These are phyloP conservation scores for Corydoras maculifer DNA, from an alignment of 2,113 vertebrate genomes.

Conservation along the genomic window DNA sequence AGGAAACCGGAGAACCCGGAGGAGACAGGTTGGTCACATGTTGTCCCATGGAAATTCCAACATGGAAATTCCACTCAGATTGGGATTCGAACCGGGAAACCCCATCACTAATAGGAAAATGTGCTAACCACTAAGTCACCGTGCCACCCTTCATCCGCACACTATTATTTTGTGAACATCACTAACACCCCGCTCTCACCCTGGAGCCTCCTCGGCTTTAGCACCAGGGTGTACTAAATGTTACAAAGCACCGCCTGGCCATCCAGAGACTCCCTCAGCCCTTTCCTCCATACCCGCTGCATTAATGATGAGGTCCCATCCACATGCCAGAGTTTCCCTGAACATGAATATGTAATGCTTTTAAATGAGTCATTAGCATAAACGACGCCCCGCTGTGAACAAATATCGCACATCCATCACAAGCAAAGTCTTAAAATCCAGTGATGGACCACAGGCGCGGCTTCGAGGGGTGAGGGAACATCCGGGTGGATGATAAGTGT, in stretches of 20 bases:
- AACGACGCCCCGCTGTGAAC: slow-evolving; percentile 88
- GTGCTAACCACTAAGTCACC: too few relatives aligned
- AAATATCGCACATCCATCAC: slow-evolving; percentile 95
- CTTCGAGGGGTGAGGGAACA: slow-evolving; percentile 35
- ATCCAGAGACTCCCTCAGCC: slow-evolving; percentile 69
- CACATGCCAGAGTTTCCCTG: slow-evolving; percentile 79
- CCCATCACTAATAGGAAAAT: too few relatives aligned
- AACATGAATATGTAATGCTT: slow-evolving; percentile 98
- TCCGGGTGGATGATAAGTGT: too few relatives aligned
- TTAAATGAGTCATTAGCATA: slow-evolving; percentile 95
- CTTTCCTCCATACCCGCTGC: slow-evolving; percentile 83
- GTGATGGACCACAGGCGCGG: slow-evolving; percentile 75
- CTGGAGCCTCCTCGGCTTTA: not conserved
- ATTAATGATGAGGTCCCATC: slow-evolving; percentile 96
- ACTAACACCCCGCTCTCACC: not conserved
- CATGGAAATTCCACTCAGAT: too few relatives aligned
- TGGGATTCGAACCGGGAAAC: too few relatives aligned
- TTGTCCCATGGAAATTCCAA: too few relatives aligned
- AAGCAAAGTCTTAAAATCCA: slow-evolving; percentile 80
- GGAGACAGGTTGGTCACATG: too few relatives aligned
- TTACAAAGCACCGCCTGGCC: slow-evolving; percentile 82
- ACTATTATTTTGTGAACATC: too few relatives aligned
- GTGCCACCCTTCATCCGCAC: too few relatives aligned
- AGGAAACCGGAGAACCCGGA: too few relatives aligned
- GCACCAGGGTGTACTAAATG: slow-evolving; percentile 42